phyloP scores from a whole-genome alignment of 2,797 vertebrate species.

The Nannoperca obscura region DNA sequence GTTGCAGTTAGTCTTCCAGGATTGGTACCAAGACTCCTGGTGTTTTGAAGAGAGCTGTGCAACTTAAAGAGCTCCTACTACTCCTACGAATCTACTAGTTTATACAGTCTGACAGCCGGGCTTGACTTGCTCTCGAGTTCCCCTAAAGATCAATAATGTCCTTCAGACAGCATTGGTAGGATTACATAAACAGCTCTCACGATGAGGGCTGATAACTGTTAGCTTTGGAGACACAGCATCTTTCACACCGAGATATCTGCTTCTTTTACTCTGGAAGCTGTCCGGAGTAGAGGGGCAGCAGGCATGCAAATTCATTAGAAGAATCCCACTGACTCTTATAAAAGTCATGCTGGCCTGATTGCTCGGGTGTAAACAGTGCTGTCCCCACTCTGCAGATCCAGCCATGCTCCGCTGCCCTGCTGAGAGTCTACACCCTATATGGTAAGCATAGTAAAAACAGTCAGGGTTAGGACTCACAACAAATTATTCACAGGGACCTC shows the following conservation, averaged over 20 bases:
- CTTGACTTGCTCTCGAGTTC: constrained; percentile 82
- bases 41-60: constrained; percentile 29
- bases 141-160: constrained; percentile 88
- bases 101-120: constrained; percentile 78
- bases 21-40: constrained; percentile 7
- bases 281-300: constrained; percentile 73
- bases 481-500: constrained; percentile 76
- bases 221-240: constrained; percentile 80
- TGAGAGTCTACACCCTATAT: constrained; percentile 82
- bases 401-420: constrained; percentile 70
- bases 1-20: constrained; percentile 27
- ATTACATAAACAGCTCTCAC: constrained; percentile 89
- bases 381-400: constrained; percentile 57
- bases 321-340: constrained; percentile 71
- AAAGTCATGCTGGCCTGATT: constrained; percentile 80
- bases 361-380: constrained; percentile 79
- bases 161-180: constrained; percentile 81
- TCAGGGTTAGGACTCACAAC: constrained; percentile 76
- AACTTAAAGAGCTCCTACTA: constrained; percentile 23
- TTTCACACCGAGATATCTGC: constrained; percentile 85
- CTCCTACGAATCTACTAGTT: constrained; percentile 78
- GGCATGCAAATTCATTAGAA: constrained; percentile 67
- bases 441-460: constrained; percentile 81
- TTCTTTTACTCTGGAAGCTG: constrained; percentile 79
- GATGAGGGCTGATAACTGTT: constrained; percentile 76